Base-by-base conservation (phyloP, 1,140 invertebrate genomes). In the Rhyzopertha dominica region DNA sequence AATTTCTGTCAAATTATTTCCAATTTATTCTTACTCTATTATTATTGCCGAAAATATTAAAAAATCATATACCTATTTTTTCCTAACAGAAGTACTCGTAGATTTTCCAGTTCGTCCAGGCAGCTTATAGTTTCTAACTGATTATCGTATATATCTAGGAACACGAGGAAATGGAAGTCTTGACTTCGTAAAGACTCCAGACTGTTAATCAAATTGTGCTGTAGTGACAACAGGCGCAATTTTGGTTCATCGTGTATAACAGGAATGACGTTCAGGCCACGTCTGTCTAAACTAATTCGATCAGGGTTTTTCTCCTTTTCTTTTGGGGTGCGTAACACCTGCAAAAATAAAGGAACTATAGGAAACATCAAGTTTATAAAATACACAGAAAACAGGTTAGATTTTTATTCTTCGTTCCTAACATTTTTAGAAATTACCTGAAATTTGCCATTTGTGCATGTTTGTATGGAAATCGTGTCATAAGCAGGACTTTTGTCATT, bases 141-240 rank as follows among this genome's bases (percentile, higher is more conserved):
- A 71, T 96, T 96, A 67, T 94, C 88, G 68, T 95, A 95, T 3
- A 96, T 71, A 67, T 96, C 92, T 30, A 96, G 77, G 62, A 94
- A 94, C 18, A 96, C 90, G 28, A 94, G 68, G 65, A 85, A 80
- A 20, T 79, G 80, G 40, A 91, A 75, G 44, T 77, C 76, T 30
- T 69, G 65, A 55, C 73, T 61, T 50, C 72, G 61, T 14, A 81
- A 66, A 36, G 75, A 75, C 47, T 85, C 79, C 37, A 95, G 80
- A 49, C 78, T 81, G 40, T 79, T 84, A 40, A 95, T 83, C 46
- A 88, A 75, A 73, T 95, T 95, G 64, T 95, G 90, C 63, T 95
- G 91, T 19, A 94, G 75, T 24, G 91, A 94, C 30, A 95, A 69
- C 29, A 95, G 70, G 18, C 88, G 74, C 18, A 95, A 68, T 56